phyloP scores from a whole-genome alignment of 2,113 vertebrate genomes.

The Cyanoramphus novaezelandiae region DNA sequence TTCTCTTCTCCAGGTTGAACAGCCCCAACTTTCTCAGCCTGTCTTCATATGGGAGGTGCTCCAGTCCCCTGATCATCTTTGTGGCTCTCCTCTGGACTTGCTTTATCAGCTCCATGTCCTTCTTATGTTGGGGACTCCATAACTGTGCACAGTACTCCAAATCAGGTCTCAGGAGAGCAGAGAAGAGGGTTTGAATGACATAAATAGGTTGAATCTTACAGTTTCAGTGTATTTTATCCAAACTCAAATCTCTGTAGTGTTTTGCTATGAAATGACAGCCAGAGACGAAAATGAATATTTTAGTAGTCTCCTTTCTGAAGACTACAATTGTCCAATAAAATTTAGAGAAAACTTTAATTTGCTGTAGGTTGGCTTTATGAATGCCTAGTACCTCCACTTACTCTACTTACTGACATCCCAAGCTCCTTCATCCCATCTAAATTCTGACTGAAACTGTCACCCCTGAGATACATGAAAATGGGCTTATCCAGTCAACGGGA shows the following conservation, averaged over 20 bases:
- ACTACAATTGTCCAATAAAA: background rate
- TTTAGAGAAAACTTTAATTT: background rate
- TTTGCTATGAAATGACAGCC: background rate
- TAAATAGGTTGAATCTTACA: fast-evolving
- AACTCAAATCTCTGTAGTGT: background rate
- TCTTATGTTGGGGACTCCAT: background rate
- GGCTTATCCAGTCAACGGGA: background rate
- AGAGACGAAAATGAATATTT: background rate
- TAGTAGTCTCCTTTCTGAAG: background rate
- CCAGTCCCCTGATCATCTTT: background rate
- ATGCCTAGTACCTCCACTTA: too few species aligned
- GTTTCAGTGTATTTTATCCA: background rate
- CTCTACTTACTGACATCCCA: background rate
- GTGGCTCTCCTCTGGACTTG: background rate
- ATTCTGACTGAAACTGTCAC: background rate
- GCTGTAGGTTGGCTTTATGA: fast-evolving
- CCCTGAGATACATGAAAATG: background rate
- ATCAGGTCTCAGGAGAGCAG: background rate
- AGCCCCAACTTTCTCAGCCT: background rate
- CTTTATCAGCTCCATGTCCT: background rate
- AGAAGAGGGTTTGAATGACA: background rate
- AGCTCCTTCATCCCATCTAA: background rate
- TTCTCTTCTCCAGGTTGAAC: background rate
- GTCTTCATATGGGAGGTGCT: background rate
- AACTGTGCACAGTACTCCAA: background rate